These are phyloP conservation scores for Euura lappo DNA, from an alignment of 1,140 invertebrate species.

Conservation along the genomic window DNA sequence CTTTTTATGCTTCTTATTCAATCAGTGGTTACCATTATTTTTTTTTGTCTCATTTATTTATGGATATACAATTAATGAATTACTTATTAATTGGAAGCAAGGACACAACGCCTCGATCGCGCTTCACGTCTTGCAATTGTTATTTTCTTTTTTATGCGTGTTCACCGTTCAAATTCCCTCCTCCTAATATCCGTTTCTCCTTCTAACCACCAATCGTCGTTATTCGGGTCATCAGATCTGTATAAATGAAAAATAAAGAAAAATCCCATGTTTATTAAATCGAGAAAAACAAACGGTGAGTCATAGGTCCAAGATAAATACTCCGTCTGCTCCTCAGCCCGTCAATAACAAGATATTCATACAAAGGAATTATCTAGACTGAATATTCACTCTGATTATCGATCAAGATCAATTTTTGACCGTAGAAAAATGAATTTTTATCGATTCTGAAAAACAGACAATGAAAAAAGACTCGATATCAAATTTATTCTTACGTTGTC, in stretches of 20 bases:
- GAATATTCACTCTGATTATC: too few relatives aligned
- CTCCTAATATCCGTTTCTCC: slow-evolving; percentile 5
- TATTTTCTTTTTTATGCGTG: too few relatives aligned
- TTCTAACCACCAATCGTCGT: slow-evolving; percentile 23
- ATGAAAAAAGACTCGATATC: neutral
- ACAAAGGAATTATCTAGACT: too few relatives aligned
- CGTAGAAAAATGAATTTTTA: slow-evolving; percentile 15
- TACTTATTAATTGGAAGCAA: slow-evolving; percentile 19
- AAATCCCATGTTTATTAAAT: too few relatives aligned
- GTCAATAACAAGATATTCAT: too few relatives aligned
- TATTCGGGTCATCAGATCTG: slow-evolving; percentile 49
- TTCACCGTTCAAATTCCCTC: neutral
- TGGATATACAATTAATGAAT: slow-evolving; percentile 35
- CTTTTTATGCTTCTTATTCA: neutral
- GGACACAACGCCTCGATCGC: slow-evolving; percentile 27
- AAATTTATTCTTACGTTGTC: slow-evolving; percentile 64
- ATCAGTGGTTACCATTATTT: slow-evolving; percentile 16
- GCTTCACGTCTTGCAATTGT: neutral
- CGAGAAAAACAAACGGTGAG: too few relatives aligned
- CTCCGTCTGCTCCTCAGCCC: too few relatives aligned
- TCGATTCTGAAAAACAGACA: neutral
- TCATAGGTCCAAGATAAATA: too few relatives aligned
- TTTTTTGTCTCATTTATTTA: slow-evolving; percentile 35
- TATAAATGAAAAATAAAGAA: slow-evolving; percentile 20
- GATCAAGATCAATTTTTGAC: slow-evolving; percentile 3